Evolutionary conservation across 2,113 vertebrate species (phyloP).

Genomic region (Grantiella picta): DNA sequence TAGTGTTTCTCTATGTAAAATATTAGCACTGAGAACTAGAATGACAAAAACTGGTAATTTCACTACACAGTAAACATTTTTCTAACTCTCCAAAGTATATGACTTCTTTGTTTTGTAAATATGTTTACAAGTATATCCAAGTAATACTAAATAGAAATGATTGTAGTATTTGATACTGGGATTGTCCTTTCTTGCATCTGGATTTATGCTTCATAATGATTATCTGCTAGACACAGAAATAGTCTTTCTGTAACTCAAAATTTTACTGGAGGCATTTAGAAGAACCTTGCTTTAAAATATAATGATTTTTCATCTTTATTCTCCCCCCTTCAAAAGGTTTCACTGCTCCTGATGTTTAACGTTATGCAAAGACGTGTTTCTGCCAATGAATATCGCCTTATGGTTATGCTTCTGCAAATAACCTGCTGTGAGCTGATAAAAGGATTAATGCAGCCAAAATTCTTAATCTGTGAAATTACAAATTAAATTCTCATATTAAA

Average conservation of each 20-base stretch:
- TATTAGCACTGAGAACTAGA: neutral
- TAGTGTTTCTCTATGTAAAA: neutral
- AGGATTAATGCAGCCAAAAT: conserved; percentile 94
- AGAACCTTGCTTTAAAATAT: conserved; percentile 83
- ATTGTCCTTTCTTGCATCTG: conserved; percentile 71
- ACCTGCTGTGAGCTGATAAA: conserved; percentile 98
- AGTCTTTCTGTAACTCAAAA: conserved; percentile 75
- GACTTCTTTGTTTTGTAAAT: conserved; percentile 73
- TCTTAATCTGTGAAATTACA: conserved; percentile 95
- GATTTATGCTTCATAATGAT: conserved; percentile 79
- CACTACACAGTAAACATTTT: conserved; percentile 33
- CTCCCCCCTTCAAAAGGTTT: conserved; percentile 85
- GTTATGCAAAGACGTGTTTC: conserved; percentile 83
- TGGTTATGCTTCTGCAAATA: conserved; percentile 87
- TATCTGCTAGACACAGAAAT: conserved; percentile 82
- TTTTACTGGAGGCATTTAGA: conserved; percentile 82
- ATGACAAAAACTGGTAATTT: conserved; percentile 1
- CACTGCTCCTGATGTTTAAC: conserved; percentile 82
- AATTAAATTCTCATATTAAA: conserved; percentile 93
- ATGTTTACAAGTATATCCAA: conserved; percentile 69
- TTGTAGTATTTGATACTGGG: conserved; percentile 62
- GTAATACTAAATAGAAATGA: conserved; percentile 65
- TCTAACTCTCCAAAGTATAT: conserved; percentile 34
- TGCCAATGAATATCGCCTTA: conserved; percentile 85
- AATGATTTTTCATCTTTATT: conserved; percentile 87